Evolutionary conservation across 2,797 vertebrate species (phyloP).

Genomic region (Chrosomus eos): DNA sequence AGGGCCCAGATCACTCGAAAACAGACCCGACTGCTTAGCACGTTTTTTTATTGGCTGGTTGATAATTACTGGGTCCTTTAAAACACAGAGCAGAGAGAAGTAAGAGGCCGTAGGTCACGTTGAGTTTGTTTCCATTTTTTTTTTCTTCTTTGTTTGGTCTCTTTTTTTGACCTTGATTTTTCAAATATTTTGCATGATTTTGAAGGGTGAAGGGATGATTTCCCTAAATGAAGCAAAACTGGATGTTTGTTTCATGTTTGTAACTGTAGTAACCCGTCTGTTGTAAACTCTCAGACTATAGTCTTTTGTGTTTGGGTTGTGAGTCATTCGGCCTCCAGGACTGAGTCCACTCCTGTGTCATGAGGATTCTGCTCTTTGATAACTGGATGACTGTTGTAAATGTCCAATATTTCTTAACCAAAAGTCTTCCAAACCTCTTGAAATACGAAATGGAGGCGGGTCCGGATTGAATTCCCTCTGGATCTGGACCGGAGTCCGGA

Average conservation of each 20-base stretch:
- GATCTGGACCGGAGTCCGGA: no score
- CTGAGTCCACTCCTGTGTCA: constrained; percentile 6
- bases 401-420: constrained; percentile 18
- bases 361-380: background rate
- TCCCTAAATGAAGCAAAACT: background rate
- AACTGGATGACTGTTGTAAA: constrained; percentile 29
- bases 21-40: constrained; percentile 19
- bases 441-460: no score
- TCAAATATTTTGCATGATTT: background rate
- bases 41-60: constrained; percentile 39
- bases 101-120: constrained; percentile 8
- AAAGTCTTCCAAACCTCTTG: no score
- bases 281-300: background rate
- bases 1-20: constrained; percentile 26
- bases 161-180: background rate
- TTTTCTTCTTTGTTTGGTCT: background rate
- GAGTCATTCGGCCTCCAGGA: constrained; percentile 17
- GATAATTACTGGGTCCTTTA: constrained; percentile 47
- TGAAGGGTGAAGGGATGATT: background rate
- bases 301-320: constrained; percentile 5
- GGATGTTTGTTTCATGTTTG: background rate
- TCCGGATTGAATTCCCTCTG: no score
- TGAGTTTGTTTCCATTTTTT: background rate
- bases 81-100: constrained; percentile 24
- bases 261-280: background rate